phyloP scores from a whole-genome alignment of 2,797 vertebrate species.

The Tinamus major region DNA sequence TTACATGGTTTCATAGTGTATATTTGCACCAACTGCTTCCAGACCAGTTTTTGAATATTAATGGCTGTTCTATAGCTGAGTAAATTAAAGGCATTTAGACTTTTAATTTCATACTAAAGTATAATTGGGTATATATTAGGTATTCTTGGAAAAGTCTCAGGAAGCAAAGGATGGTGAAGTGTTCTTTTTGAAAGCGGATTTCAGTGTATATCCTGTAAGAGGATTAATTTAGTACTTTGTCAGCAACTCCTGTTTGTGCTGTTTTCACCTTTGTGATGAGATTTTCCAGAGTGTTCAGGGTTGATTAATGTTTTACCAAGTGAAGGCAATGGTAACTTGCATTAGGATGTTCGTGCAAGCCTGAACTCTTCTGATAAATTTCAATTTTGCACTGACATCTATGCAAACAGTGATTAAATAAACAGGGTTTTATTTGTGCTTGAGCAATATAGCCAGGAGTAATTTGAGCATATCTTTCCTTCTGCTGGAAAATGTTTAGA shows the following conservation, averaged over 20 bases:
- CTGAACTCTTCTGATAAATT: background rate
- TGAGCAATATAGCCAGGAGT: background rate
- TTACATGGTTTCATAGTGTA: background rate
- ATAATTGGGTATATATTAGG: background rate
- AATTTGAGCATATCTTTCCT: background rate
- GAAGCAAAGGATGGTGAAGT: background rate
- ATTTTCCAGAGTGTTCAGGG: background rate
- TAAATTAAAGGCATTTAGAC: background rate
- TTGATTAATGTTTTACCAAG: background rate
- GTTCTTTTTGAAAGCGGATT: background rate
- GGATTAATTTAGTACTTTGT: background rate
- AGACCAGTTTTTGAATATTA: background rate
- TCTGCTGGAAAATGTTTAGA: background rate
- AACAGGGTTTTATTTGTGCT: background rate
- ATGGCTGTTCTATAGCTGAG: background rate
- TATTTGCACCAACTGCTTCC: background rate
- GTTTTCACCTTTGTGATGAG: background rate
- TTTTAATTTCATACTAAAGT: background rate
- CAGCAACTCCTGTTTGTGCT: background rate
- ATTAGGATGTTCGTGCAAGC: background rate
- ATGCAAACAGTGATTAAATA: background rate
- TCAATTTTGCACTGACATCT: background rate
- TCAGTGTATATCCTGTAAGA: background rate
- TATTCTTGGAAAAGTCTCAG: background rate
- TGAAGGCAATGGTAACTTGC: background rate